These are phyloP conservation scores for Limnephilus lunatus DNA, from an alignment of 2,888 invertebrate species.

Conservation along the genomic window DNA sequence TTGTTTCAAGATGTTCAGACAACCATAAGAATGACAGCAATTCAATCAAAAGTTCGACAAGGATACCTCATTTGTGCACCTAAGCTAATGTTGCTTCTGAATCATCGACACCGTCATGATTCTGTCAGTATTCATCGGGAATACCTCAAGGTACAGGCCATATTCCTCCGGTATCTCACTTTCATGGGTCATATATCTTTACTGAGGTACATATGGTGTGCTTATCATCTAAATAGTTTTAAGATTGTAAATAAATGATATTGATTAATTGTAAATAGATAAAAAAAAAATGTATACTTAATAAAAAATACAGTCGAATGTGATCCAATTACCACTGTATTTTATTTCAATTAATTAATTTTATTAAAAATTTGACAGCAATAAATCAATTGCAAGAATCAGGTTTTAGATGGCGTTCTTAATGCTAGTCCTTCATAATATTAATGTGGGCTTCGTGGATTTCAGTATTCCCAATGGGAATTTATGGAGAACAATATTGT, in stretches of 20 bases:
- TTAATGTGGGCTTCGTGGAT: too few relatives aligned
- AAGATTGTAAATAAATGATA: neutral
- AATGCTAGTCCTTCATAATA: too few relatives aligned
- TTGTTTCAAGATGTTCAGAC: conserved; percentile 77
- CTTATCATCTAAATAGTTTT: neutral
- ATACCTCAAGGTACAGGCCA: conserved; percentile 65
- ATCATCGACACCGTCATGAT: too few relatives aligned
- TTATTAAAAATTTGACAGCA: neutral
- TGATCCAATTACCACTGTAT: neutral
- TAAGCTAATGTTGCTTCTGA: too few relatives aligned
- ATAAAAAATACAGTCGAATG: neutral
- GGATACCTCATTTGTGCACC: too few relatives aligned
- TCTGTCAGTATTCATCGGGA: too few relatives aligned
- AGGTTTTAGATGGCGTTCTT: too few relatives aligned
- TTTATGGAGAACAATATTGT: too few relatives aligned
- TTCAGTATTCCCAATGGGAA: too few relatives aligned
- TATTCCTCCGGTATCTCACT: neutral
- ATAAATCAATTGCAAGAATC: too few relatives aligned
- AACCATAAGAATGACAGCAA: conserved; percentile 80
- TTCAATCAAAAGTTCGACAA: conserved; percentile 82
- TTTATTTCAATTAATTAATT: neutral
- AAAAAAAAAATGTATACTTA: neutral
- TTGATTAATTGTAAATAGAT: too few relatives aligned
- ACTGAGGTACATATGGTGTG: neutral
- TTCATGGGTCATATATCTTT: neutral